These are phyloP conservation scores for Pseudopodoces humilis DNA, from an alignment of 2,113 vertebrate species.

Conservation along the genomic window DNA sequence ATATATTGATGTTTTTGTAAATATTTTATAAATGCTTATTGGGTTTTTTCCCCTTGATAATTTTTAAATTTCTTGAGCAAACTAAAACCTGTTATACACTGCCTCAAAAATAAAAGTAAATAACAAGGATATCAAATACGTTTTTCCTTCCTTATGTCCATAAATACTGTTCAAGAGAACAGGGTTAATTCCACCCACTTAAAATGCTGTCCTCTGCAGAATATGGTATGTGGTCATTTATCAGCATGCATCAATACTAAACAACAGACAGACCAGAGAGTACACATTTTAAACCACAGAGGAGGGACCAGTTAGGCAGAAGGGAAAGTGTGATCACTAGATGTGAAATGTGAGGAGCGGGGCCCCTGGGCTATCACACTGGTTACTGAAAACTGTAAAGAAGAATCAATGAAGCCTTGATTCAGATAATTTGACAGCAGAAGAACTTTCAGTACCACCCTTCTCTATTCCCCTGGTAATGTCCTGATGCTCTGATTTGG, in stretches of 20 bases:
- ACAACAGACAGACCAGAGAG: neutral
- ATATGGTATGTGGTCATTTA: neutral
- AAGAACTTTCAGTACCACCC: neutral
- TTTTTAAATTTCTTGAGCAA: neutral
- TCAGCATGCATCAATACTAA: neutral
- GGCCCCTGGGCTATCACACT: neutral
- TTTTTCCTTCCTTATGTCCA: neutral
- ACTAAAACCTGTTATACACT: neutral
- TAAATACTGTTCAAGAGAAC: neutral
- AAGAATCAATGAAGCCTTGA: neutral
- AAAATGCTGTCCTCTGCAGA: neutral
- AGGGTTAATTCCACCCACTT: neutral
- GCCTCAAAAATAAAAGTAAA: neutral
- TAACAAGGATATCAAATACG: neutral
- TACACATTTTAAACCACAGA: constrained; percentile 4
- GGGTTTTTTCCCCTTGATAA: neutral
- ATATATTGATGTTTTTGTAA: neutral
- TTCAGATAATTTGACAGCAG: neutral
- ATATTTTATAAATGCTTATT: neutral
- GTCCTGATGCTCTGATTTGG: neutral
- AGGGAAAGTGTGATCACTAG: neutral
- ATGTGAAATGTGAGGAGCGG: neutral
- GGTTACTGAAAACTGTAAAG: neutral
- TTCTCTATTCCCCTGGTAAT: neutral
- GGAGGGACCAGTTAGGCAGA: neutral